Percentiles rank a stretch among this genome's conserved stretches.
Evolutionary conservation across 2,888 invertebrate species (phyloP).

Genomic region (Cerastis leucographa): DNA sequence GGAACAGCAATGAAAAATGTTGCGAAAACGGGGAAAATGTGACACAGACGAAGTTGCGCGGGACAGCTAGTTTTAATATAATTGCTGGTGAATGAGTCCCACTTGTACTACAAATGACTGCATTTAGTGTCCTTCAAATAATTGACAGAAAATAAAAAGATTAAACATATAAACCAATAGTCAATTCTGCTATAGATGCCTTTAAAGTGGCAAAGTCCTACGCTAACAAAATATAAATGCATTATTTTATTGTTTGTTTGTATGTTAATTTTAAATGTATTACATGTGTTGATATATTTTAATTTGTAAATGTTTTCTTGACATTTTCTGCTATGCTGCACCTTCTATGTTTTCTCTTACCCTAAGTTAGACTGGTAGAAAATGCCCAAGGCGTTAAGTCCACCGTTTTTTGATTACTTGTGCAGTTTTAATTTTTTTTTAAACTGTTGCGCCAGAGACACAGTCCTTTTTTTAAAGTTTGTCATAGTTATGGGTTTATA

Average conservation of each 20-base stretch:
- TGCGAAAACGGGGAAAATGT: too few relatives aligned
- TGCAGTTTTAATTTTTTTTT: background rate
- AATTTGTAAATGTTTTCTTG: too few relatives aligned
- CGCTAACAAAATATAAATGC: background rate
- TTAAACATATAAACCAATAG: background rate
- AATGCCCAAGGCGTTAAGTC: too few relatives aligned
- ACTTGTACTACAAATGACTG: background rate
- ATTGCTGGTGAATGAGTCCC: background rate
- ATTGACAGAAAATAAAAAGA: background rate
- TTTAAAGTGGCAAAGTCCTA: background rate
- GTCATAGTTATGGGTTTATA: background rate
- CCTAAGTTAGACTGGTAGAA: too few relatives aligned
- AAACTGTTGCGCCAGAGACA: background rate
- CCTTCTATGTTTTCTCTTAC: too few relatives aligned
- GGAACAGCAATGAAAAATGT: too few relatives aligned
- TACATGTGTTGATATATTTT: too few relatives aligned
- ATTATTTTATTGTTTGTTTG: too few relatives aligned
- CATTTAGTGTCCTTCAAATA: background rate
- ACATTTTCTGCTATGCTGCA: too few relatives aligned
- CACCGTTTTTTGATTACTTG: too few relatives aligned
- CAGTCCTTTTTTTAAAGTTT: background rate
- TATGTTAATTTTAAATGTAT: too few relatives aligned
- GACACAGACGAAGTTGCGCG: too few relatives aligned
- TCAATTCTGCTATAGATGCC: background rate
- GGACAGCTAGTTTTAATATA: background rate